A percentile compares a stretch with the other conserved stretches of the same genome.
These are phyloP conservation scores for Characodon lateralis DNA, from an alignment of 2,797 vertebrate genomes.

Conservation along the genomic window DNA sequence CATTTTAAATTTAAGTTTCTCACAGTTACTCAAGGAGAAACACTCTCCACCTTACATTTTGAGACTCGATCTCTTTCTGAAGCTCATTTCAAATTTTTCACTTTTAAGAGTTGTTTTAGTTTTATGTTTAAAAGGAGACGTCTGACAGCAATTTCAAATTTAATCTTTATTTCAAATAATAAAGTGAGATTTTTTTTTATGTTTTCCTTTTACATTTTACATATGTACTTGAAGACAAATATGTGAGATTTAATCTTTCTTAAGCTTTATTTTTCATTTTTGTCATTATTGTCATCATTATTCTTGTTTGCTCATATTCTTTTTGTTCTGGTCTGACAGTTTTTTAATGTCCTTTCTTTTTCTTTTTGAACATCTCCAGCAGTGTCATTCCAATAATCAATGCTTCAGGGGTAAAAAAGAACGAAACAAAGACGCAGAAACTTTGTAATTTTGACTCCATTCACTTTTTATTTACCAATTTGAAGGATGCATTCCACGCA, in stretches of 20 bases:
- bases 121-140: neutral
- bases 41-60: neutral
- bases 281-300: neutral
- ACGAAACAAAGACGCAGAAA: slow-evolving; percentile 10
- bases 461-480: slow-evolving; percentile 10
- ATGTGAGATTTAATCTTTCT: neutral
- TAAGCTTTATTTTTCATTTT: slow-evolving; percentile 1
- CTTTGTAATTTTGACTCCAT: slow-evolving; percentile 23
- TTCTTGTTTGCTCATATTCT: slow-evolving; percentile 5
- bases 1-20: neutral
- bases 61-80: neutral
- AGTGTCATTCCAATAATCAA: slow-evolving; percentile 3
- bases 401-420: neutral
- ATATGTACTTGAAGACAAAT: neutral
- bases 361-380: neutral
- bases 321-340: neutral
- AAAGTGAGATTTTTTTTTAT: neutral
- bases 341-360: neutral
- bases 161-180: neutral
- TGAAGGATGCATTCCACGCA: slow-evolving; percentile 16
- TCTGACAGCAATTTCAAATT: neutral
- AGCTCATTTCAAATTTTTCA: neutral
- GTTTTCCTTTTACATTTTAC: neutral
- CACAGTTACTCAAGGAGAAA: neutral
- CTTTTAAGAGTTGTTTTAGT: neutral